These are phyloP conservation scores for Rhingia rostrata DNA, from an alignment of 2,888 invertebrate species.

Conservation along the genomic window DNA sequence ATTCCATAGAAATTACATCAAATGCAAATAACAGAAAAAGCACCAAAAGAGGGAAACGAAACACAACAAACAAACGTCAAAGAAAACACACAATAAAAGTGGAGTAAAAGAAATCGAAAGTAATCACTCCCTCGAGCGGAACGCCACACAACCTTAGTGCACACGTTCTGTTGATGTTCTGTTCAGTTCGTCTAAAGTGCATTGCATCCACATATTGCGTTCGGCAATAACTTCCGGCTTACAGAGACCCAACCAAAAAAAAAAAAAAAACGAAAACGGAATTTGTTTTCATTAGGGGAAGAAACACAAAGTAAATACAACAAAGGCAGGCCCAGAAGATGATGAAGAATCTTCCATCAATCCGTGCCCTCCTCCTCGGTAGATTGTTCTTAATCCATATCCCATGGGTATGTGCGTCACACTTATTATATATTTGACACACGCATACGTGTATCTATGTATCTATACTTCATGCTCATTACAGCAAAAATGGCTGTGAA, in stretches of 20 bases:
- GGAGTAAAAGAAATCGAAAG: constrained; percentile 70
- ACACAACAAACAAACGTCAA: constrained; percentile 1
- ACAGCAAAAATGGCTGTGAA: constrained; percentile 55
- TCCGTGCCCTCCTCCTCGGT: constrained; percentile 27
- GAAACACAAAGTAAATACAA: constrained; percentile 42
- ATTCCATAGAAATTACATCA: constrained; percentile 54
- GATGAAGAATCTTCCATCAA: constrained; percentile 46
- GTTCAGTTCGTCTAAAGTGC: constrained; percentile 40
- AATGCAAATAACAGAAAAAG: not conserved
- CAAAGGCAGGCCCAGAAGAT: constrained; percentile 19
- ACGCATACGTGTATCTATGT: not conserved
- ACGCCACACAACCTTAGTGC: constrained; percentile 10
- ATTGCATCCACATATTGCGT: constrained; percentile 67
- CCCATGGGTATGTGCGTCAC: constrained; percentile 39
- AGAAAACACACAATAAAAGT: constrained; percentile 48
- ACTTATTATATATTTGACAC: constrained; percentile 34
- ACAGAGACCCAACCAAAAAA: constrained; percentile 1
- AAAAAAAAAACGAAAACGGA: not conserved
- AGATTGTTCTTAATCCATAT: constrained; percentile 40
- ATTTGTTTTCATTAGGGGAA: constrained; percentile 18
- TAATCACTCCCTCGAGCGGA: constrained; percentile 60
- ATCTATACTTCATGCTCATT: constrained; percentile 4
- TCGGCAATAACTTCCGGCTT: constrained; percentile 66
- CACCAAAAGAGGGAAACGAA: not conserved
- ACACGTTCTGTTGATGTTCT: not conserved